A percentile compares a stretch with the other conserved stretches of the same genome.
These are phyloP conservation scores for Micromesistius poutassou DNA, from an alignment of 2,797 vertebrate genomes.

Conservation along the genomic window DNA sequence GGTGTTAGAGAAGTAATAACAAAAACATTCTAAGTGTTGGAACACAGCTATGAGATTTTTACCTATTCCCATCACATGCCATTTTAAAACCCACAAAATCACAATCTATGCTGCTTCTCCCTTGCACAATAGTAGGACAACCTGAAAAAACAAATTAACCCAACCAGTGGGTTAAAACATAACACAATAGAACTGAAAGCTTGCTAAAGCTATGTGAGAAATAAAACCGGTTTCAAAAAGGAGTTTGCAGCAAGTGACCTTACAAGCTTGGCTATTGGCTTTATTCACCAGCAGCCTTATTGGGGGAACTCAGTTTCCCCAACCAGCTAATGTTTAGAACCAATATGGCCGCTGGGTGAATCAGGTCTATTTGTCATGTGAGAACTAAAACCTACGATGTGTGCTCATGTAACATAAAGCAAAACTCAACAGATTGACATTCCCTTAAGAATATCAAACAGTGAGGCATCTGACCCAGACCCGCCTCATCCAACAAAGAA, in stretches of 20 bases:
- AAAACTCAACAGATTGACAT: slow-evolving; percentile 29
- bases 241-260: neutral
- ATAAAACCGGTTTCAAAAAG: slow-evolving; percentile 20
- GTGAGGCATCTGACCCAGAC: neutral
- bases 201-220: slow-evolving; percentile 33
- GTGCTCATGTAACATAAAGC: slow-evolving; percentile 25
- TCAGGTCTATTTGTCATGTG: slow-evolving; percentile 17
- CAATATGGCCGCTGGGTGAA: neutral
- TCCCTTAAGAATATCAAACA: slow-evolving; percentile 11
- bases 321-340: neutral
- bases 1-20: slow-evolving; percentile 37
- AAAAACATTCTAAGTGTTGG: slow-evolving; percentile 45
- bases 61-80: slow-evolving; percentile 24
- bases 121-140: slow-evolving; percentile 47
- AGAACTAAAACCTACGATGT: slow-evolving; percentile 33
- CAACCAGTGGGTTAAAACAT: slow-evolving; percentile 64
- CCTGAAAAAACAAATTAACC: slow-evolving; percentile 50
- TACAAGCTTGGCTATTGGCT: neutral
- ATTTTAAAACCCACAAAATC: slow-evolving; percentile 35
- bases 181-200: slow-evolving; percentile 26
- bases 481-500: neutral
- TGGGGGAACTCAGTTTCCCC: too few species aligned
- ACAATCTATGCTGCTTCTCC: slow-evolving; percentile 59
- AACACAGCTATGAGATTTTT: neutral
- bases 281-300: neutral